These are phyloP conservation scores for Mormyrops boulengeri DNA, from an alignment of 2,797 vertebrate genomes.

Conservation along the genomic window DNA sequence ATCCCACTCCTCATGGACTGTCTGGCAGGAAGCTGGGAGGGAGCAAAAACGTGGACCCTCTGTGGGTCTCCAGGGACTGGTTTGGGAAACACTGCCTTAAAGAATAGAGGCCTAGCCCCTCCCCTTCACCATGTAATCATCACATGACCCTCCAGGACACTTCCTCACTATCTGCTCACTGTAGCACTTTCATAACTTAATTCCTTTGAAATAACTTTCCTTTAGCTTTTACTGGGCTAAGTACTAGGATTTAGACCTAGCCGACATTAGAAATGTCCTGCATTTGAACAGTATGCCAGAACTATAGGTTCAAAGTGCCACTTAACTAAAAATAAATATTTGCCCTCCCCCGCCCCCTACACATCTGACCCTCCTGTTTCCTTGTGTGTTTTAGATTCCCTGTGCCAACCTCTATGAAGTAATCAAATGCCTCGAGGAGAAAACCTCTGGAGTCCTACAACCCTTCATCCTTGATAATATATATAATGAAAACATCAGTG, in stretches of 20 bases:
- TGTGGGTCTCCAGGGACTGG: not conserved
- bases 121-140: not conserved
- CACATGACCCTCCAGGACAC: not conserved
- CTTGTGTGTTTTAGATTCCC: slow-evolving; percentile 44
- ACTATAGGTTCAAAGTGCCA: not conserved
- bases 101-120: not conserved
- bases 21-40: not conserved
- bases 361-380: not conserved
- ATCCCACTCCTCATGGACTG: not conserved
- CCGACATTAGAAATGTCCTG: not conserved
- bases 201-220: not conserved
- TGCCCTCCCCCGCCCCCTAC: not conserved
- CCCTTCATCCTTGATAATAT: slow-evolving; percentile 57
- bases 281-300: not conserved
- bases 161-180: not conserved
- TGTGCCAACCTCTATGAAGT: slow-evolving; percentile 62
- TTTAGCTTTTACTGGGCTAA: not conserved
- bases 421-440: slow-evolving; percentile 56
- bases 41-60: not conserved
- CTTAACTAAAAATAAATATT: not conserved
- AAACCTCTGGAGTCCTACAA: slow-evolving; percentile 48
- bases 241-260: not conserved
- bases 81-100: not conserved
- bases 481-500: slow-evolving; percentile 69
- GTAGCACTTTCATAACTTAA: not conserved